Conservation (phyloP, 1,140 invertebrate genomes). For the Macrocentrus cingulum region DNA sequence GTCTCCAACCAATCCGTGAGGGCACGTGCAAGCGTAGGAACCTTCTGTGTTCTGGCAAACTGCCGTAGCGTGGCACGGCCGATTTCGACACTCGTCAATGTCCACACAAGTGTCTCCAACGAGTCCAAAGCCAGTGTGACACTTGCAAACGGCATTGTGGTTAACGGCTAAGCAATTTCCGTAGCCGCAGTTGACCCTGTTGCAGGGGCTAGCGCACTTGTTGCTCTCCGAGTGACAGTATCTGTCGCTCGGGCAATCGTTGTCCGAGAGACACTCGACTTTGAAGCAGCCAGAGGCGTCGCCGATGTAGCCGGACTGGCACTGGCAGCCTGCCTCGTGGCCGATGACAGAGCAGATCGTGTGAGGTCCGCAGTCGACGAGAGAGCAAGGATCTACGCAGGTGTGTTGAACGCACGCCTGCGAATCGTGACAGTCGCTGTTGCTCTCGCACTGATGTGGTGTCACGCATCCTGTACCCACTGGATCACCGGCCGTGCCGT, state of each 20-base stretch:
- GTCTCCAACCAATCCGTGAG: constrained; percentile 79
- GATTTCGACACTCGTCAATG: constrained; percentile 76
- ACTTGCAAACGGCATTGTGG: constrained; percentile 73
- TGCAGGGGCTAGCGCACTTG: constrained; percentile 80
- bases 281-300: constrained; percentile 81
- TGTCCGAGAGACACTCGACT: constrained; percentile 78
- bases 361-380: constrained; percentile 70
- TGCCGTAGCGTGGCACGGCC: constrained; percentile 78
- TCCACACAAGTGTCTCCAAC: constrained; percentile 73
- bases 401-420: constrained; percentile 72
- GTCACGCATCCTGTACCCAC: constrained; percentile 71
- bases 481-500: constrained; percentile 78
- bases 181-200: constrained; percentile 71
- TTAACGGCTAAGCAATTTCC: constrained; percentile 70
- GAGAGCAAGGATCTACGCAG: constrained; percentile 76
- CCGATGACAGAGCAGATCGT: constrained; percentile 72
- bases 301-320: constrained; percentile 77
- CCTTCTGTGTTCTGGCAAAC: constrained; percentile 77
- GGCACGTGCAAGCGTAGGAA: constrained; percentile 74
- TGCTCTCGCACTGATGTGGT: constrained; percentile 70
- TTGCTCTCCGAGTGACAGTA: constrained; percentile 73
- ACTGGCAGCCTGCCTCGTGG: constrained; percentile 71
- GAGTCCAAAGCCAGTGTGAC: constrained; percentile 72
- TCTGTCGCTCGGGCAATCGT: constrained; percentile 74
- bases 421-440: constrained; percentile 71